Base-by-base conservation (phyloP, 2,888 invertebrate species). In the Sphaerophoria taeniata region DNA sequence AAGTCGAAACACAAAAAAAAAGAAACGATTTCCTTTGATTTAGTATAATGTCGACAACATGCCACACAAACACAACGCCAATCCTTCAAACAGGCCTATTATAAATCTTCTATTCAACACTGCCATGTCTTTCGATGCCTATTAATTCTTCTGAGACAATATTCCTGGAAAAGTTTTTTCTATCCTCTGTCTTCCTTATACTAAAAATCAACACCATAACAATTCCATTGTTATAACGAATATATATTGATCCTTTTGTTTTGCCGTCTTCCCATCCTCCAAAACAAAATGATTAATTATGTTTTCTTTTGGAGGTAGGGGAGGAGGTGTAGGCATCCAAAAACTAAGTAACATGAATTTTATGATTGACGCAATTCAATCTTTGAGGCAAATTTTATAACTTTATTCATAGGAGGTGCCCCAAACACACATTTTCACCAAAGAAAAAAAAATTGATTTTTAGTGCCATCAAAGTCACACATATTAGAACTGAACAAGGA, bases 291-390 rank as follows among this genome's bases (percentile, higher is more conserved):
- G 85, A 85, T 85, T 81, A 77, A 85, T 85, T 81, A 69, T 76
- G 49, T 39, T 47, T 12, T 80, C 47, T 49, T 24, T 24, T 24
- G 24, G 24, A 24, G 24, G 1, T 24, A 24, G 24, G 24, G 24
- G 24, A 24, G 24, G 24, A 24, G 24, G 24, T 24, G 24, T 24
- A 24, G 24, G 24, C 24, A 24, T 24, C 24, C 24, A 24, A 49
- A 12, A 67, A 67, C 39, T 73, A 61, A 69, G 49, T 47, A 58
- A 61, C 73, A 76, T 73, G 70, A 81, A 77, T 72, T 85, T 24
- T 24, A 85, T 85, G 81, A 85, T 81, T 85, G 85, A 70, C 85
- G 77, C 76, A 58, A 39, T 65, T 75, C 61, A 75, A 79, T 79
- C 79, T 63, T 14, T 47, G 31, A 45, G 9, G 43, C 1, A 58